A percentile compares a stretch with the other conserved stretches of the same genome.
Evolutionary conservation across 2,888 invertebrate genomes (phyloP).

Genomic region (Apantesis nais): DNA sequence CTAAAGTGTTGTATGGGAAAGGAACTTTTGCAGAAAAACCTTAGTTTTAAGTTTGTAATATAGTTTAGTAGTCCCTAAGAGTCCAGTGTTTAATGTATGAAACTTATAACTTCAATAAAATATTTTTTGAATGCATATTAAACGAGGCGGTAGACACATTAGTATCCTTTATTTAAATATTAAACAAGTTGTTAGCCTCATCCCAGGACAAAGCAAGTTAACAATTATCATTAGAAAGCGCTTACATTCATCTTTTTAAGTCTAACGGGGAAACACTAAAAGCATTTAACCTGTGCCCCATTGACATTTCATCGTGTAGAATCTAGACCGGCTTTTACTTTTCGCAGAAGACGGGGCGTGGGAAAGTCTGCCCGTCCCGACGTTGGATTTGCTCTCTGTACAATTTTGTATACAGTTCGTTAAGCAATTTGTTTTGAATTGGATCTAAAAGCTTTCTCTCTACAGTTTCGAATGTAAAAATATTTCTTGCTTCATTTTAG

Average conservation of each 20-base stretch:
- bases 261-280: constrained; percentile 37
- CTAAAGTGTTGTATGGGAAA: too few relatives aligned
- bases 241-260: constrained; percentile 1
- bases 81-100: too few relatives aligned
- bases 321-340: constrained; percentile 51
- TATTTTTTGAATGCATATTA: too few relatives aligned
- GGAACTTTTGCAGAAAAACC: too few relatives aligned
- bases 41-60: too few relatives aligned
- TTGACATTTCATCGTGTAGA: constrained; percentile 59
- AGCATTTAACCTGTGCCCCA: constrained; percentile 58
- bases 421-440: constrained; percentile 8
- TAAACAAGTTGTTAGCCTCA: not conserved
- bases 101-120: too few relatives aligned
- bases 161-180: not conserved
- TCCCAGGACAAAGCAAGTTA: not conserved
- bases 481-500: not conserved
- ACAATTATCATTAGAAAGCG: constrained; percentile 1
- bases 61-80: too few relatives aligned
- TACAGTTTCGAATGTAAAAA: not conserved
- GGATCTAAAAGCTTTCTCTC: not conserved
- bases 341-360: constrained; percentile 47
- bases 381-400: constrained; percentile 21
- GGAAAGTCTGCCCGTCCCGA: constrained; percentile 41
- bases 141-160: not conserved
- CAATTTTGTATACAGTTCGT: constrained; percentile 8